Conservation (phyloP, 2,888 invertebrate species). For the Agriotes lineatus region DNA sequence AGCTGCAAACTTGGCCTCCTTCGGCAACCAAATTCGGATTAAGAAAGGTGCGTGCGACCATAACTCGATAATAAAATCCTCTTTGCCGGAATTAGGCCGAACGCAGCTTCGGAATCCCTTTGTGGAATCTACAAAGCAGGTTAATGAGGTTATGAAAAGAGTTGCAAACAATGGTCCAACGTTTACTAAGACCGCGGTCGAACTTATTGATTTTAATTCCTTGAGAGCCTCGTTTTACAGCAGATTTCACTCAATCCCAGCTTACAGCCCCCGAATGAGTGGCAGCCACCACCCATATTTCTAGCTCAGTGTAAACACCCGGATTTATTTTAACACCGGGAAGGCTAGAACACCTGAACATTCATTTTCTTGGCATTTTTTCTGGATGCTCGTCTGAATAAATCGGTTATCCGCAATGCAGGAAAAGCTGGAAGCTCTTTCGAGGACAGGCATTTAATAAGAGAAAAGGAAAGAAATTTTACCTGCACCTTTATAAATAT, state of each 20-base stretch:
- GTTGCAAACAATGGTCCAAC: not conserved
- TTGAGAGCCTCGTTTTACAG: not conserved
- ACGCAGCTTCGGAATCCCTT: not conserved
- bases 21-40: no score
- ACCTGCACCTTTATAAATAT: no score
- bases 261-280: conserved; percentile 2
- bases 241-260: not conserved
- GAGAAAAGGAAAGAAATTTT: no score
- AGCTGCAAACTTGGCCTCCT: no score
- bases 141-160: not conserved
- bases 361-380: conserved; percentile 3
- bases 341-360: conserved; percentile 13
- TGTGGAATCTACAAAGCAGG: not conserved
- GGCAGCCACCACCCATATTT: conserved; percentile 9
- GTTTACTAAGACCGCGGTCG: not conserved
- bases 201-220: not conserved
- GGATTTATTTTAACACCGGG: conserved; percentile 15
- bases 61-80: no score
- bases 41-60: no score
- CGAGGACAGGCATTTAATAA: no score
- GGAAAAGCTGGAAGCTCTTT: no score
- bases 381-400: no score
- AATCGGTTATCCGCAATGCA: no score
- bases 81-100: not conserved
- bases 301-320: conserved; percentile 18